Evolutionary conservation across 1,140 invertebrate genomes (phyloP).

Genomic region (Lasaia peninsularis): DNA sequence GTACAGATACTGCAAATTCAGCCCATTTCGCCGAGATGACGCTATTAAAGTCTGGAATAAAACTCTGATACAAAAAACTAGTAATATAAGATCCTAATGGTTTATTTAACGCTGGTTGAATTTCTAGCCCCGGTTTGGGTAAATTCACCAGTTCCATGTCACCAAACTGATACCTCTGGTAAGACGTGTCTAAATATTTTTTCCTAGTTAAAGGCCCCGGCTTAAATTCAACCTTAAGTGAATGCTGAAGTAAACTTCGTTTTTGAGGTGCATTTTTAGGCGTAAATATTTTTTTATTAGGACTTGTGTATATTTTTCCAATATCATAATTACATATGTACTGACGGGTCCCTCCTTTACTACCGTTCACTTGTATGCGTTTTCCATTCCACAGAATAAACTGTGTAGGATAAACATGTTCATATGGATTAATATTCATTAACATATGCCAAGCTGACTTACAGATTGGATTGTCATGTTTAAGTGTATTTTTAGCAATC

Average conservation of each 20-base stretch:
- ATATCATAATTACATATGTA: conserved; percentile 52
- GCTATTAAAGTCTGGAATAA: conserved; percentile 42
- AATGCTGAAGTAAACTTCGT: conserved; percentile 45
- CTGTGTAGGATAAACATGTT: conserved; percentile 39
- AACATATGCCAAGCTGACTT: conserved; percentile 64
- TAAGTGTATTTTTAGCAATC: conserved; percentile 48
- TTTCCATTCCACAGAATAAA: conserved; percentile 58
- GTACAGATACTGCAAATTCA: conserved; percentile 52
- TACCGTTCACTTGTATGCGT: conserved; percentile 55
- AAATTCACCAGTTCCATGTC: conserved; percentile 44
- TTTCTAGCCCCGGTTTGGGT: conserved; percentile 48
- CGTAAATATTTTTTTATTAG: conserved; percentile 21
- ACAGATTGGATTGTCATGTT: conserved; percentile 41
- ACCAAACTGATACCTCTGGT: conserved; percentile 59
- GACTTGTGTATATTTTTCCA: conserved; percentile 23
- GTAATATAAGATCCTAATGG: conserved; percentile 41
- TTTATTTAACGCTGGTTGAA: conserved; percentile 44
- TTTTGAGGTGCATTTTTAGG: conserved; percentile 28
- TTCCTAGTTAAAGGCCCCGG: conserved; percentile 60
- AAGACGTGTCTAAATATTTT: conserved; percentile 50
- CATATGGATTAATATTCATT: conserved; percentile 57
- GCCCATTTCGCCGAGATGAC: conserved; percentile 56
- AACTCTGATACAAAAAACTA: conserved; percentile 43
- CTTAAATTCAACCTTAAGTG: conserved; percentile 58
- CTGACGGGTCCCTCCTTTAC: conserved; percentile 53